phyloP scores from a whole-genome alignment of 2,113 vertebrate genomes.

The Geococcyx californianus region DNA sequence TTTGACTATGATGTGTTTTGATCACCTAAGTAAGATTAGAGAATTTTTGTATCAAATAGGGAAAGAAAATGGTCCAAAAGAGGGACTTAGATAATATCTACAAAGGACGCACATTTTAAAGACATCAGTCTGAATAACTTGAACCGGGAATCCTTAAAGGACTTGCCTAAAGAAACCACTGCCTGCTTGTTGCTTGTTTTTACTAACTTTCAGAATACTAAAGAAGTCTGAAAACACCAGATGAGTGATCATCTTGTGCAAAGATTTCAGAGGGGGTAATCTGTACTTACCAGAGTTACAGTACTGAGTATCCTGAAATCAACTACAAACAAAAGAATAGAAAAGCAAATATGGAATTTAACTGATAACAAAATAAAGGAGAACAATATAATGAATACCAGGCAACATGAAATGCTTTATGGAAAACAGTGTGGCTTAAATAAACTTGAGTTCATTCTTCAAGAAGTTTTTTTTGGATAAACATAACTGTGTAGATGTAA shows the following conservation, averaged over 20 bases:
- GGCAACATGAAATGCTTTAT: slow-evolving; percentile 29
- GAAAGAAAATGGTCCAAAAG: not conserved
- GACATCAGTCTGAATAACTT: not conserved
- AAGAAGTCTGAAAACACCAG: slow-evolving; percentile 13
- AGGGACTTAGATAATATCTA: not conserved
- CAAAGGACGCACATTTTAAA: not conserved
- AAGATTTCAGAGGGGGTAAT: not conserved
- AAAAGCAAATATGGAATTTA: slow-evolving; percentile 36
- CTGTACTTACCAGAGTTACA: slow-evolving; percentile 13
- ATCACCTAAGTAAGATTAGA: not conserved
- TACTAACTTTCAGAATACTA: not conserved
- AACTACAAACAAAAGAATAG: slow-evolving; percentile 28
- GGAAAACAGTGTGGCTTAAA: slow-evolving; percentile 49
- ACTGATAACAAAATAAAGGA: slow-evolving; percentile 58
- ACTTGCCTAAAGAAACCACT: slow-evolving; percentile 1
- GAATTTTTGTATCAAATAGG: not conserved
- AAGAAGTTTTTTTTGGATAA: slow-evolving; percentile 25
- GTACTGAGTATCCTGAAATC: slow-evolving; percentile 26
- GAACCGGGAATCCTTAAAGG: not conserved
- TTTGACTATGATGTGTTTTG: not conserved
- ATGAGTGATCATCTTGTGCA: not conserved
- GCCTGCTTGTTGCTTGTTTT: slow-evolving; percentile 26
- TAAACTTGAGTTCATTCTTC: slow-evolving; percentile 40
- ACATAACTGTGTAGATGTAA: slow-evolving; percentile 16
- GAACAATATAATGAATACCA: slow-evolving; percentile 54